phyloP scores from a whole-genome alignment of 2,888 invertebrate species.

The Tanytarsus gracilentus region DNA sequence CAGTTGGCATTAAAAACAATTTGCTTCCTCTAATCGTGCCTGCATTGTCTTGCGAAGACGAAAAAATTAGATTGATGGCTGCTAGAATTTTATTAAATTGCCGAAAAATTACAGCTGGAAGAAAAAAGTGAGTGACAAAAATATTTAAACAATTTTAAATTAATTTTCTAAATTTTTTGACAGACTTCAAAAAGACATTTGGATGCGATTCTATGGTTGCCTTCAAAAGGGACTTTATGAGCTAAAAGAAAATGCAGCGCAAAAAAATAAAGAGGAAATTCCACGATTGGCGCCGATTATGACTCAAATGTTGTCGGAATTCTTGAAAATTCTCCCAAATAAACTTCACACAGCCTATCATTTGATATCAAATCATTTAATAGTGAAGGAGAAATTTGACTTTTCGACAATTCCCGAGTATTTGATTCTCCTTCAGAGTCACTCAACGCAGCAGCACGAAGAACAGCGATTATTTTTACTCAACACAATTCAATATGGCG shows the following conservation, averaged over 20 bases:
- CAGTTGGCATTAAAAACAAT: conserved; percentile 59
- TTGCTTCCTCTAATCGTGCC: conserved; percentile 61
- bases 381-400: conserved; percentile 68
- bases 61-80: conserved; percentile 59
- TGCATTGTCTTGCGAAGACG: conserved; percentile 59
- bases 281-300: conserved; percentile 52
- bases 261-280: conserved; percentile 32
- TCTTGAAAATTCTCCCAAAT: conserved; percentile 60
- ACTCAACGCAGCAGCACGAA: conserved; percentile 58
- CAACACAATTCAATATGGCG: conserved; percentile 63
- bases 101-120: conserved; percentile 64
- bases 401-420: conserved; percentile 79
- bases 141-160: neutral
- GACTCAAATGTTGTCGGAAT: conserved; percentile 61
- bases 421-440: conserved; percentile 71
- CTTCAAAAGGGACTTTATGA: conserved; percentile 53
- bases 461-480: conserved; percentile 70
- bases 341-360: conserved; percentile 69
- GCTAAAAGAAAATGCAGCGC: conserved; percentile 25
- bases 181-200: conserved; percentile 51
- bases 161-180: conserved; percentile 19
- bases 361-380: conserved; percentile 66
- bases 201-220: conserved; percentile 57
- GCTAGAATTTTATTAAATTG: conserved; percentile 66
- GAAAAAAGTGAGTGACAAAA: conserved; percentile 48